Evolutionary conservation across 64 coral and sea anemone species (phyloP), one percentile per base, ranked within the genome.

Genomic region (Pocillopora damicornis): DNA sequence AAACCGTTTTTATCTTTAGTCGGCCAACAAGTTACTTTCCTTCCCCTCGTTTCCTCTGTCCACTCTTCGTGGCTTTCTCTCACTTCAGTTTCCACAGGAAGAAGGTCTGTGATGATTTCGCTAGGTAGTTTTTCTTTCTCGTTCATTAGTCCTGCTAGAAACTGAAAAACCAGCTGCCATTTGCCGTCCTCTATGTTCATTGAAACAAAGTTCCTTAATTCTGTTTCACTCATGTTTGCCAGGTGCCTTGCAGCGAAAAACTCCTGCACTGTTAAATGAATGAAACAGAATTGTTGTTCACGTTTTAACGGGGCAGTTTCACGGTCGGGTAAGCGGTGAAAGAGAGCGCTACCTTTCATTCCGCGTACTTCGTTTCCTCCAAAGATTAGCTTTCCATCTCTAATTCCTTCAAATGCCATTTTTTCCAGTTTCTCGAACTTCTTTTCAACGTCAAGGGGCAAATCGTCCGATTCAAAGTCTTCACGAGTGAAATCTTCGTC

Each of bases 191-290:
- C 35, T 7, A 91, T 85, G 60, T 91, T 42, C 6, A 30, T 18
- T 12, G 25, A 12, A 57, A 91, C 51, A 63, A 91, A 91, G 82
- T 0, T 5, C n/a, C 73, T 76, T 34, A 78, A 4, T 69, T 81
- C 51, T 83, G 37, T 59, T 57, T 79, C 26, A 58, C 59, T 51
- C 76, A 62, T 75, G 38, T 15, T 88, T 11, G 83, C 67, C 15
- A 95, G 22, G 23, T 60, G 25, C n/a, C 60, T 42, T 20, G 93
- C 93, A n/a, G 93, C 93, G 5, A 95, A 42, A 56, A 95, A 91
- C 26, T 95, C 93, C 34, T 95, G 93, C n/a, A 95, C 26, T 15
- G 93, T 95, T 25, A 95, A 60, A 67, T 95, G 93, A 36, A 87
- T 75, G 16, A 95, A 95, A 36, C 86, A 88, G 59, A 60, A 95